Evolutionary conservation across 1,140 invertebrate genomes (phyloP).

Genomic region (Drosophila ogumai): DNA sequence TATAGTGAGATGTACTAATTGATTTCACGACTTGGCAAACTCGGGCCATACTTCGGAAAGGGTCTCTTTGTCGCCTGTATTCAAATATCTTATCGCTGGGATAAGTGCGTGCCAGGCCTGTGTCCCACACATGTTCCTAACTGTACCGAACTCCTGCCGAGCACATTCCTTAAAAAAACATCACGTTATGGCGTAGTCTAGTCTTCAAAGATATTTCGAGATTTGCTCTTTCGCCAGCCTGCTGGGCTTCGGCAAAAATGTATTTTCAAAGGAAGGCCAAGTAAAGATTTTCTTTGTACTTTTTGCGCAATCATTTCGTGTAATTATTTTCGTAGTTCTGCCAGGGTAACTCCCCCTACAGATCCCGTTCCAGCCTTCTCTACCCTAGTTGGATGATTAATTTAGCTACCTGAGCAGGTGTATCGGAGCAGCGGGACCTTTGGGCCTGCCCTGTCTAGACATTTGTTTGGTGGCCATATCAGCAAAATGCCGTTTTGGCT

Average conservation of each 20-base stretch:
- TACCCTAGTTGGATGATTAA: conserved; percentile 36
- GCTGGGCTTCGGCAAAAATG: conserved; percentile 20
- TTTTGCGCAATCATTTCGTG: conserved; percentile 48
- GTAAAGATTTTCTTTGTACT: conserved; percentile 23
- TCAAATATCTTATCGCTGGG: conserved; percentile 36
- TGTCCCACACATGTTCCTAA: conserved; percentile 41
- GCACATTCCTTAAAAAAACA: not conserved
- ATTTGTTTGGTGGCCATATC: conserved; percentile 47
- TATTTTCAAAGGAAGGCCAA: conserved; percentile 7
- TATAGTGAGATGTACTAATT: conserved; percentile 30
- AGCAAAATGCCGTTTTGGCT: conserved; percentile 48
- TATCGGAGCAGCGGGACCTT: conserved; percentile 8
- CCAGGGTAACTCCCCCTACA: conserved; percentile 19
- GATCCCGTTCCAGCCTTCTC: conserved; percentile 26
- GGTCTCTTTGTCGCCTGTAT: conserved; percentile 15
- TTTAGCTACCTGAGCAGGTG: conserved; percentile 48
- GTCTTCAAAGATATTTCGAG: conserved; percentile 5
- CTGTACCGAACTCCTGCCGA: conserved; percentile 19
- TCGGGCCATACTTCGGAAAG: not conserved
- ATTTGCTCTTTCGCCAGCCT: conserved; percentile 15
- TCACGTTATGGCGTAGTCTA: conserved; percentile 25
- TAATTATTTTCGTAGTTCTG: not conserved
- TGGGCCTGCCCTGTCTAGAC: conserved; percentile 47
- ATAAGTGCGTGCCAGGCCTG: conserved; percentile 36
- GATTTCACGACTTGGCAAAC: conserved; percentile 39